These are phyloP conservation scores for Thunnus albacares DNA, from an alignment of 2,797 vertebrate genomes.

Conservation along the genomic window DNA sequence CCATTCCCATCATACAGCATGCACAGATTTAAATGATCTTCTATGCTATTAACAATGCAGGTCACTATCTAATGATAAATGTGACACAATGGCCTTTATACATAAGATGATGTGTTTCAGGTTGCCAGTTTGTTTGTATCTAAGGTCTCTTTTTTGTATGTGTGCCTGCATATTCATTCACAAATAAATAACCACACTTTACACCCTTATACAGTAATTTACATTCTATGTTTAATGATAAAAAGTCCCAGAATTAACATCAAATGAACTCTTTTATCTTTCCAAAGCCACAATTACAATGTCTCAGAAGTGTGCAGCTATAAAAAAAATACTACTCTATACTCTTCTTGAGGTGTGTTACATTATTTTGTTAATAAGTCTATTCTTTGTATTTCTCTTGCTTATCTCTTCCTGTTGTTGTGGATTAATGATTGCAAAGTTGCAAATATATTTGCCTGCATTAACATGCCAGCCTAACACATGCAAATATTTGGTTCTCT, in stretches of 20 bases:
- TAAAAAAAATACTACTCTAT: background rate
- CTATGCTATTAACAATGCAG: background rate
- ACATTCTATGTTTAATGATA: background rate
- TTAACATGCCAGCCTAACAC: too few species aligned
- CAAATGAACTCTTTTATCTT: background rate
- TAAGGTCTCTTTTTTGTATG: background rate
- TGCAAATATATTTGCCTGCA: background rate
- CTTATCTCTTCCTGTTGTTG: background rate
- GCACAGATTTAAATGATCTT: background rate
- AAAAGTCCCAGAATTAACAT: background rate
- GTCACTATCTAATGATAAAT: background rate
- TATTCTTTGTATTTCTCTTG: background rate
- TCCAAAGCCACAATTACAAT: slow-evolving; percentile 5
- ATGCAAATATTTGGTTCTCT: background rate
- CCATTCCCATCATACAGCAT: background rate
- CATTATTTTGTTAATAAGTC: slow-evolving; percentile 2
- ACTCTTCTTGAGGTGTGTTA: background rate
- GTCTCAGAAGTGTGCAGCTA: background rate
- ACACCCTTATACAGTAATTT: background rate
- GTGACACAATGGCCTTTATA: background rate
- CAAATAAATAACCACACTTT: background rate
- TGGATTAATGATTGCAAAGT: background rate
- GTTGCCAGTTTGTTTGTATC: background rate
- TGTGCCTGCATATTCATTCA: background rate
- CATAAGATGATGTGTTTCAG: background rate